These are phyloP conservation scores for Lepidochitona cinerea DNA, from an alignment of 2,888 invertebrate species.

Conservation along the genomic window DNA sequence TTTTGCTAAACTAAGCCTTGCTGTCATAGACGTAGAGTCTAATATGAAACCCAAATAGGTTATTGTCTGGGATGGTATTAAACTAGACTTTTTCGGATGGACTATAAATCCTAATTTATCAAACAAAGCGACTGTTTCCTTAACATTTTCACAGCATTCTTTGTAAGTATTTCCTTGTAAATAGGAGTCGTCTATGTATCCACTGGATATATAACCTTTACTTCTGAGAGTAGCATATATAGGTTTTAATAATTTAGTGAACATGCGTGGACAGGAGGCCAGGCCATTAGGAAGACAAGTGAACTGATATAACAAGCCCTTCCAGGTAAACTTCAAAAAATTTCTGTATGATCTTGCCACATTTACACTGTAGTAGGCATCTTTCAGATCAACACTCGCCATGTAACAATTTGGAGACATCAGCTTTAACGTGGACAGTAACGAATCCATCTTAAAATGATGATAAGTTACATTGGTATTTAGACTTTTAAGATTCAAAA, in stretches of 20 bases:
- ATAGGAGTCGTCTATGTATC: conserved; percentile 8
- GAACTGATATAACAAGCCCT: conserved; percentile 9
- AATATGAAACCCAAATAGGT: conserved; percentile 9
- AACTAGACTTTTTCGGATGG: conserved; percentile 8
- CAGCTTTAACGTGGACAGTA: not conserved
- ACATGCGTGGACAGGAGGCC: conserved; percentile 17
- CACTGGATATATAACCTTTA: conserved; percentile 5
- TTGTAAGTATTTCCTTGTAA: not conserved
- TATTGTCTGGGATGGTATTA: not conserved
- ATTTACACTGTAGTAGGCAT: conserved; percentile 1
- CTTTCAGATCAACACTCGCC: not conserved
- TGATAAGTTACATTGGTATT: not conserved
- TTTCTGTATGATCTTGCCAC: conserved; percentile 8
- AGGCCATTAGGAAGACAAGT: conserved; percentile 20
- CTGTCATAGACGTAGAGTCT: conserved; percentile 4
- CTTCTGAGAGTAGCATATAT: conserved; percentile 19
- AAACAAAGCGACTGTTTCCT: not conserved
- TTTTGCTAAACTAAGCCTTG: conserved; percentile 2
- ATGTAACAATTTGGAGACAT: not conserved
- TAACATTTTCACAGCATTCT: not conserved
- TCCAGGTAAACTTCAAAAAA: not conserved
- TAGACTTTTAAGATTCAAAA: not conserved
- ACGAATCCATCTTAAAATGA: conserved; percentile 1
- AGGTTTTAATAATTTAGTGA: conserved; percentile 28
- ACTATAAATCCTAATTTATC: not conserved